Base-by-base conservation (phyloP, 2,888 invertebrate genomes). In the Macrophya alboannulata region DNA sequence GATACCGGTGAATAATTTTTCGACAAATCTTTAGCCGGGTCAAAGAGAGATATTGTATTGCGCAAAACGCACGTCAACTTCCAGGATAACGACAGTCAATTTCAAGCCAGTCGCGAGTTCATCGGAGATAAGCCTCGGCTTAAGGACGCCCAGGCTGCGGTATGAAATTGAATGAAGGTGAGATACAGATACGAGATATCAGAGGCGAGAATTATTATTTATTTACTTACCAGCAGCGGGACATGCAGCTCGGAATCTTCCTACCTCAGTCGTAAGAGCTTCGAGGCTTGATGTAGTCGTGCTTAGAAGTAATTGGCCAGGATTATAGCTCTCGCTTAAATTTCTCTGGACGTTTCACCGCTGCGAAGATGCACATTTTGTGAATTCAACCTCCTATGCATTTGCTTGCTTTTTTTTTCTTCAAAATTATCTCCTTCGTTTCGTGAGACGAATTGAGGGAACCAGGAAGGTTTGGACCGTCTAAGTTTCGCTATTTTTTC, bases 111-210 rank as follows among this genome's bases (percentile, higher is more conserved):
- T 51, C 48, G 17, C 77, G 1, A 77, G 77, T 55, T 77, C 77
- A 55, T 77, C 77, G 77, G 51, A 77, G 48, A 77, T 77, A 77
- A 77, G 48, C 77, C 31, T 10, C 17, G 76, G 76, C 76, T 77
- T 77, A 81, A 81, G 81, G 62, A 81, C 81, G 43, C 43, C 51
- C n/a, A 15, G 8, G 43, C 81, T 25, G 62, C 25, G 77, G 77
- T 77, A 77, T 77, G 83, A 83, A 83, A 83, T 83, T 68, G 83
- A 83, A 83, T 71, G 68, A 71, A 68, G 68, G 83, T 68, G 68
- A 83, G 48, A 77, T 55, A 31, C 76, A 25, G 51, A 51, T 51
- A 51, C 76, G 76, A 59, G 59, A 79, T 83, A 43, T 31, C 43
- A 43, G 40, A 48, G 31, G 55, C 37, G 77, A 77, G 31, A 55